phyloP scores from a whole-genome alignment of 1,140 invertebrate species.

The Drosophila repletoides region DNA sequence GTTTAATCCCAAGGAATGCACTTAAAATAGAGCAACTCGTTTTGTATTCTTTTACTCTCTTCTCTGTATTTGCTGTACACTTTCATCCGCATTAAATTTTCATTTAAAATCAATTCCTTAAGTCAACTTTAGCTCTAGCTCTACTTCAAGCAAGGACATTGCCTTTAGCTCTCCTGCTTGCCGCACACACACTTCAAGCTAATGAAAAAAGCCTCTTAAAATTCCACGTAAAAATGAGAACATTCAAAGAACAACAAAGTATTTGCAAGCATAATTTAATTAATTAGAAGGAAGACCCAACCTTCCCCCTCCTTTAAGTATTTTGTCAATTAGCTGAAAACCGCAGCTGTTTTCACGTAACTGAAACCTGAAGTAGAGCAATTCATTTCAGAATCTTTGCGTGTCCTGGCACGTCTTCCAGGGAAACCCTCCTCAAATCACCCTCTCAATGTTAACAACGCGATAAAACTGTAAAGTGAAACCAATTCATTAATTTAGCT shows the following conservation, averaged over 20 bases:
- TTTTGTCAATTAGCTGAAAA: constrained; percentile 40
- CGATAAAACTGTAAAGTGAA: constrained; percentile 56
- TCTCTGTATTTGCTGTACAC: too few species aligned
- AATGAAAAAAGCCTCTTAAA: constrained; percentile 43
- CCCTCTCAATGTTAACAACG: constrained; percentile 1
- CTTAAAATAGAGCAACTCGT: background rate
- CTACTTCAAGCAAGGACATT: background rate
- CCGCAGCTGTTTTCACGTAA: constrained; percentile 20
- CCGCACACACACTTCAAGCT: constrained; percentile 12
- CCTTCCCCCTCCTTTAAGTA: background rate
- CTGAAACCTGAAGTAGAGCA: background rate
- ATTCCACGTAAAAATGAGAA: constrained; percentile 21
- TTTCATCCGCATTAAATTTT: background rate
- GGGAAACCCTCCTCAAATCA: background rate
- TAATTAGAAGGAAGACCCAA: constrained; percentile 38
- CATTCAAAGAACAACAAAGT: constrained; percentile 5
- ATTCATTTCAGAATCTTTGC: constrained; percentile 19
- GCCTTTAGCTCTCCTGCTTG: background rate
- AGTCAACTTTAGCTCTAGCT: too few species aligned
- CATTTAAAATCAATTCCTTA: constrained; percentile 11
- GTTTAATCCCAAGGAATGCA: background rate
- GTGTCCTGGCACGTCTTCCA: constrained; percentile 1
- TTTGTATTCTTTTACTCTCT: background rate
- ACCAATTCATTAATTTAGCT: constrained; percentile 33
- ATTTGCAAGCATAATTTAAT: constrained; percentile 53